These are phyloP conservation scores for Oeneis ivallda DNA, from an alignment of 2,888 invertebrate species.

Conservation along the genomic window DNA sequence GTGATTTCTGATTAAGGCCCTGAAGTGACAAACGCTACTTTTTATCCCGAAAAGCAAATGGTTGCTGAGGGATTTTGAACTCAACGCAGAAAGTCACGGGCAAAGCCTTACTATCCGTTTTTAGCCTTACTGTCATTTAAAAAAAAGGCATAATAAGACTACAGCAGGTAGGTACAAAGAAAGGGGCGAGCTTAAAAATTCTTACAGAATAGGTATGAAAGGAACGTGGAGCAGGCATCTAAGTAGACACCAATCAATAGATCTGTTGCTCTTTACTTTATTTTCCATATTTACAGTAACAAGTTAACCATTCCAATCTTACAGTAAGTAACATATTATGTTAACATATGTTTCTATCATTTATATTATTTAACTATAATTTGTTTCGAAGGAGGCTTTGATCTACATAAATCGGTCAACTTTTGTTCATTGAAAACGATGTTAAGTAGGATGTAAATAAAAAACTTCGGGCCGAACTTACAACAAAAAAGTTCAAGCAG, in stretches of 20 bases:
- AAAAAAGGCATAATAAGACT: neutral
- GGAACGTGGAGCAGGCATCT: too few relatives aligned
- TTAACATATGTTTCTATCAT: neutral
- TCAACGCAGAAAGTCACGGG: too few relatives aligned
- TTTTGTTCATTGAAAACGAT: neutral
- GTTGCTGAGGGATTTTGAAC: too few relatives aligned
- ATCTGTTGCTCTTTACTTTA: neutral
- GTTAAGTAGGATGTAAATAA: conserved; percentile 21
- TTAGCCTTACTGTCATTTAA: neutral
- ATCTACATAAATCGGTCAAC: neutral
- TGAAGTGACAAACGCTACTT: too few relatives aligned
- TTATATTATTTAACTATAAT: neutral
- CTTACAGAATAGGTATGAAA: neutral
- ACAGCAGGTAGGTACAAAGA: neutral
- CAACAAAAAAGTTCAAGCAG: conserved; percentile 43
- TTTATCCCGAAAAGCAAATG: too few relatives aligned
- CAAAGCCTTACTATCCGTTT: too few relatives aligned
- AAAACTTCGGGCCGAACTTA: conserved; percentile 22
- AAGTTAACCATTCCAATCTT: neutral
- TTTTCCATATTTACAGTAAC: neutral
- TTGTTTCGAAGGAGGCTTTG: neutral
- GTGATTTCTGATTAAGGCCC: too few relatives aligned
- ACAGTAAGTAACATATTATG: too few relatives aligned
- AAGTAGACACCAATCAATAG: neutral
- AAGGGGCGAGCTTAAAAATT: conserved; percentile 1